Percentiles rank a stretch among this genome's conserved stretches.
Conservation (phyloP, 2,888 invertebrate species). For the Protula sp. region DNA sequence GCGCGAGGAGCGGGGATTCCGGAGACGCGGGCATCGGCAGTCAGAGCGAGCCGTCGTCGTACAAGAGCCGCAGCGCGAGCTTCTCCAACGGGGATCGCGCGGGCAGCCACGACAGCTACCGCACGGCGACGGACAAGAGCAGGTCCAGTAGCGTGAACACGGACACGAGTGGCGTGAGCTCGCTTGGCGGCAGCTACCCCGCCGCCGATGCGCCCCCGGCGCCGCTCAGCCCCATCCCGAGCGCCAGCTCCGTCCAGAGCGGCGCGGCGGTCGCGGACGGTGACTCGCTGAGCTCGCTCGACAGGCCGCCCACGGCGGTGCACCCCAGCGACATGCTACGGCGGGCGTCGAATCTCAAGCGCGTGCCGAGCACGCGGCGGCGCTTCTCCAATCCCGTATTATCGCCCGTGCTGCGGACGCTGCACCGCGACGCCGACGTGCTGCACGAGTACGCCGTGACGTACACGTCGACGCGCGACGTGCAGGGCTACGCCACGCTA, state of each 20-base stretch:
- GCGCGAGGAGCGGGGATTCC: not conserved
- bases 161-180: constrained; percentile 79
- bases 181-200: constrained; percentile 57
- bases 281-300: not conserved
- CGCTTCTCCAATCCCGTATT: constrained; percentile 28
- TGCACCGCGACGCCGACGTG: not conserved
- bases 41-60: not conserved
- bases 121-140: constrained; percentile 52
- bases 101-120: not conserved
- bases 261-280: not conserved
- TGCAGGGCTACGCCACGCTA: constrained; percentile 51
- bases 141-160: constrained; percentile 60
- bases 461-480: constrained; percentile 48
- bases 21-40: not conserved
- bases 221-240: constrained; percentile 79
- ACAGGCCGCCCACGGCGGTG: constrained; percentile 24
- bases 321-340: constrained; percentile 45
- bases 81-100: not conserved
- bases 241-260: constrained; percentile 60
- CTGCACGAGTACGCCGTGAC: constrained; percentile 2
- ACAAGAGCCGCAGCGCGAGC: not conserved
- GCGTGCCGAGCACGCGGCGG: constrained; percentile 41
- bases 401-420: not conserved
- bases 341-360: constrained; percentile 39
- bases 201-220: constrained; percentile 11